phyloP scores from a whole-genome alignment of 2,113 vertebrate species.

The Callipepla squamata region DNA sequence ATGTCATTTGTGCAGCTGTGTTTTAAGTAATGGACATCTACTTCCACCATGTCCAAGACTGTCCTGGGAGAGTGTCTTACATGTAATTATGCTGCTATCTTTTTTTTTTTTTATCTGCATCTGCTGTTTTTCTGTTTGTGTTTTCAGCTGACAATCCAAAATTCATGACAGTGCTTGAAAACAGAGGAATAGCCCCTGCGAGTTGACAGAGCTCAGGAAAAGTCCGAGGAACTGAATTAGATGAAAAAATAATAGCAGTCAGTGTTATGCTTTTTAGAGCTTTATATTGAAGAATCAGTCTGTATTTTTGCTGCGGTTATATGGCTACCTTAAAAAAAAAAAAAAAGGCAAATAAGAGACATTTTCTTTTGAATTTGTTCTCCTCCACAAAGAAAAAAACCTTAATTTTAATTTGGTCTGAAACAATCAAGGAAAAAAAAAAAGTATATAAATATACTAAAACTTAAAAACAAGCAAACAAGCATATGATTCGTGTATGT shows the following conservation, averaged over 20 bases:
- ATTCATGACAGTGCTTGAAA: neutral
- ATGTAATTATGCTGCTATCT: neutral
- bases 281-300: neutral
- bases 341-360: neutral
- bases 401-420: neutral
- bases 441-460: neutral
- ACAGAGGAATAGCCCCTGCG: neutral
- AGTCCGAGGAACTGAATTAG: neutral
- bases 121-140: neutral
- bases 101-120: neutral
- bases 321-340: neutral
- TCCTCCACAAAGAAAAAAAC: neutral
- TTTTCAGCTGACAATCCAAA: conserved; percentile 26
- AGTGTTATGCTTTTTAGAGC: neutral
- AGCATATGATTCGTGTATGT: neutral
- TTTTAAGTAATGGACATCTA: neutral
- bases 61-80: neutral
- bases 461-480: neutral
- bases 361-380: neutral
- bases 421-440: neutral
- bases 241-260: neutral
- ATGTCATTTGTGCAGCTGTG: neutral
- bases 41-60: neutral
- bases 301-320: neutral
- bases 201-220: neutral